Conservation (phyloP, 2,888 invertebrate genomes). For the Xylocampa areola region DNA sequence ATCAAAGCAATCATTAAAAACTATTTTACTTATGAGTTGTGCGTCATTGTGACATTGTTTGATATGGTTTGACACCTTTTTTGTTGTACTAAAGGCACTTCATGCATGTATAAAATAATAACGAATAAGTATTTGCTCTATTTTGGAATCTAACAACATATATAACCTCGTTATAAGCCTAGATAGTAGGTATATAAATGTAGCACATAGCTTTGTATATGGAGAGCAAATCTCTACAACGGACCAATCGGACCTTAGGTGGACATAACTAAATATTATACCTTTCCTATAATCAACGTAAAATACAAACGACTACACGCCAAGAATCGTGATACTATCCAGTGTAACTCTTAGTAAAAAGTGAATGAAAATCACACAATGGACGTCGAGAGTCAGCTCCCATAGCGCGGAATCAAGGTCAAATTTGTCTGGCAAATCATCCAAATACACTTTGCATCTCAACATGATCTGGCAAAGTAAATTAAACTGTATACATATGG, state of each 20-base stretch:
- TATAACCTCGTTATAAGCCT: too few relatives aligned
- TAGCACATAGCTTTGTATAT: too few relatives aligned
- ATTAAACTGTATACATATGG: constrained; percentile 40
- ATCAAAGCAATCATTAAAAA: constrained; percentile 61
- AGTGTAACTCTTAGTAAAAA: constrained; percentile 73
- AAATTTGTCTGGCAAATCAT: constrained; percentile 83
- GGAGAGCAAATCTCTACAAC: too few relatives aligned
- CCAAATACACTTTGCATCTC: constrained; percentile 71
- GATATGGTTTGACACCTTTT: constrained; percentile 18
- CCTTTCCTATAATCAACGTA: too few relatives aligned
- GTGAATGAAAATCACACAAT: constrained; percentile 83
- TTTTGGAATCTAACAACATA: too few relatives aligned
- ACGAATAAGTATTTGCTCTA: constrained; percentile 12
- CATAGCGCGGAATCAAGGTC: constrained; percentile 84
- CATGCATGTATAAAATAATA: background rate
- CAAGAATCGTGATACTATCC: constrained; percentile 66
- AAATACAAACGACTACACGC: constrained; percentile 45
- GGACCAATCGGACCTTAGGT: too few relatives aligned
- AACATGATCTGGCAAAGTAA: constrained; percentile 36
- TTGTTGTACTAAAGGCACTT: background rate
- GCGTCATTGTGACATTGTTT: constrained; percentile 42
- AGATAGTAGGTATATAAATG: too few relatives aligned
- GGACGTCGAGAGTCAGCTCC: constrained; percentile 78
- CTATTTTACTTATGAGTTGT: constrained; percentile 27
- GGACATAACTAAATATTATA: too few relatives aligned